Conservation (phyloP, 2,113 vertebrate species). For the Hassar affinis region DNA sequence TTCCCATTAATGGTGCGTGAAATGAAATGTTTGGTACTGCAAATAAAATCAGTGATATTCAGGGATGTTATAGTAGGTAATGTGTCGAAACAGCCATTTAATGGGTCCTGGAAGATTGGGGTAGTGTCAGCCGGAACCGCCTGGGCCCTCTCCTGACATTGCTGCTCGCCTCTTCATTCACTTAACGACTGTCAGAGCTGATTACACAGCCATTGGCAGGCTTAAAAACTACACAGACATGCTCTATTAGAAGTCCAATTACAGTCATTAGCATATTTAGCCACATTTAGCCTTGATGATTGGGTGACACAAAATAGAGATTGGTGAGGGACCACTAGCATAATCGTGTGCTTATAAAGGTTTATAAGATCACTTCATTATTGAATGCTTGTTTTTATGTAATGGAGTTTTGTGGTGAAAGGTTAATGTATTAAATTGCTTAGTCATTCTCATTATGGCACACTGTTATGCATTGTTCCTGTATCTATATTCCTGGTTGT, state of each 20-base stretch:
- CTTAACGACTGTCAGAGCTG: conserved; percentile 99
- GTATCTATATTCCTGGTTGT: neutral
- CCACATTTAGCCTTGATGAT: conserved; percentile 90
- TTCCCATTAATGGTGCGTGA: conserved; percentile 99
- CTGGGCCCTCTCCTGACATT: conserved; percentile 98
- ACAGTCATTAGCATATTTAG: conserved; percentile 99
- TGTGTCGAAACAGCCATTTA: conserved; percentile 99
- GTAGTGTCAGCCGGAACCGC: conserved; percentile 99
- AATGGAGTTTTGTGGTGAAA: conserved; percentile 29
- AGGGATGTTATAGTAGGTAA: conserved; percentile 99
- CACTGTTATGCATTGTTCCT: neutral
- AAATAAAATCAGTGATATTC: conserved; percentile 99
- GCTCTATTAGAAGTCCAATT: conserved; percentile 99
- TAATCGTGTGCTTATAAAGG: conserved; percentile 43
- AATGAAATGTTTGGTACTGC: conserved; percentile 99
- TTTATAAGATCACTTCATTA: conserved; percentile 30
- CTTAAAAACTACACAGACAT: conserved; percentile 98
- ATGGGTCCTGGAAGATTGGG: conserved; percentile 99
- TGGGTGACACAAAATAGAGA: conserved; percentile 69
- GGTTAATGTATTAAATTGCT: conserved; percentile 27
- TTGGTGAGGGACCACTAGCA: conserved; percentile 60
- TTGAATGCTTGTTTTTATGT: conserved; percentile 43
- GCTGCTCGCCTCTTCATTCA: conserved; percentile 99
- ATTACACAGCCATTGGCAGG: conserved; percentile 99
- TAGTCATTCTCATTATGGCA: neutral